These are phyloP conservation scores for Ptychochromis oligacanthus DNA, from an alignment of 2,113 vertebrate genomes.

Conservation along the genomic window DNA sequence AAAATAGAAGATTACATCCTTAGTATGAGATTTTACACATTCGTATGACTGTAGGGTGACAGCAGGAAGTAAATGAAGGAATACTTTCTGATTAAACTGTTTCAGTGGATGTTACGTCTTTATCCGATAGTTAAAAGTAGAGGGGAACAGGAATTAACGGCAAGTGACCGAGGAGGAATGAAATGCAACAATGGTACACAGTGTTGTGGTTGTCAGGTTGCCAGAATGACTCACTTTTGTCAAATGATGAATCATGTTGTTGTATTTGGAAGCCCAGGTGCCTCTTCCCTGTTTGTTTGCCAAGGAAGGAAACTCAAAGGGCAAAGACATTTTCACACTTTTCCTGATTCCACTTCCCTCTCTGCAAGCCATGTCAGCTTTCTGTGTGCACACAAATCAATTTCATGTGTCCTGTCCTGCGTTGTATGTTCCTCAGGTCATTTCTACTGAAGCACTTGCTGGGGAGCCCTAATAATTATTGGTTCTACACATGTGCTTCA, in stretches of 20 bases:
- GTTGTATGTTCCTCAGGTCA: conserved; percentile 19
- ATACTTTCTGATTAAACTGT: background rate
- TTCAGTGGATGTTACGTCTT: background rate
- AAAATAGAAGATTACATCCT: background rate
- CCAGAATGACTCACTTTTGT: conserved; percentile 17
- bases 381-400: background rate
- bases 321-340: conserved; percentile 47
- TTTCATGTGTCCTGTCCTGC: conserved; percentile 13
- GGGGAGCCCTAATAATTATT: conserved; percentile 35
- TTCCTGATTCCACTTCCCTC: conserved; percentile 53
- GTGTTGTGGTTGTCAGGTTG: background rate
- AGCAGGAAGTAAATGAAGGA: background rate
- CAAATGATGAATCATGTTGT: conserved; percentile 41
- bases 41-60: background rate
- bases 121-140: background rate
- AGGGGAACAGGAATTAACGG: background rate
- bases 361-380: conserved; percentile 1
- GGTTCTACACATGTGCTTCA: background rate
- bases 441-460: conserved; percentile 47
- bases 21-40: background rate
- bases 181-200: background rate
- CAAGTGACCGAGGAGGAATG: background rate
- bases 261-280: conserved; percentile 41
- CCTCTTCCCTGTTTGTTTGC: conserved; percentile 41
- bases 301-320: conserved; percentile 60